Conservation (phyloP, 2,113 vertebrate species). For the Eurypyga helias region DNA sequence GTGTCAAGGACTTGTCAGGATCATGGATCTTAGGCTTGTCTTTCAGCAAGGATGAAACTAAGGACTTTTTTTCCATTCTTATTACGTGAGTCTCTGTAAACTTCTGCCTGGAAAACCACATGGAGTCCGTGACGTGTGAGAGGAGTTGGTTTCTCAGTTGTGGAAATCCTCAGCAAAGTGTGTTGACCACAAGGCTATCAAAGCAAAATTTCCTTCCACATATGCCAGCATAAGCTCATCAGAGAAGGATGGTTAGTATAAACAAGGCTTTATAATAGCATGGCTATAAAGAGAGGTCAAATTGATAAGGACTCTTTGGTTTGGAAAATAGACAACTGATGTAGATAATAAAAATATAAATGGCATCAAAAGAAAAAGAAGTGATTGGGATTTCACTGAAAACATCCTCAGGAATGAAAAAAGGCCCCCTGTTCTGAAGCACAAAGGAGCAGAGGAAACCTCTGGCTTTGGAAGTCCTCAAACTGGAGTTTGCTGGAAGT, state of each 20-base stretch:
- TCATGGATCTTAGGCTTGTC: not conserved
- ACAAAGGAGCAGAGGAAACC: not conserved
- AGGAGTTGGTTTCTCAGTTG: not conserved
- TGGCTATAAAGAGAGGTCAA: not conserved
- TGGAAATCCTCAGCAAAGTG: not conserved
- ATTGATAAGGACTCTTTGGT: not conserved
- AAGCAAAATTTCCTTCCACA: not conserved
- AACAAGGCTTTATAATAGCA: not conserved
- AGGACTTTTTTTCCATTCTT: accelerated
- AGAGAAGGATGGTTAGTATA: not conserved
- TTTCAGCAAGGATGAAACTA: not conserved
- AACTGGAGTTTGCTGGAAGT: not conserved
- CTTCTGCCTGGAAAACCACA: not conserved
- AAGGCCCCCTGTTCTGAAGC: not conserved
- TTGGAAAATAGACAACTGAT: not conserved
- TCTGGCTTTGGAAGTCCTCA: not conserved
- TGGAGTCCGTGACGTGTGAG: not conserved
- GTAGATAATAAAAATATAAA: not conserved
- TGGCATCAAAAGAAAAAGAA: not conserved
- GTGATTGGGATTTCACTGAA: not conserved
- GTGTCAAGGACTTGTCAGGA: not conserved
- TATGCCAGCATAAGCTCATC: not conserved
- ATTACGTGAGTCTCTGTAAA: not conserved
- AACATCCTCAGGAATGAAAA: not conserved
- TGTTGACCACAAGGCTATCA: not conserved